These are phyloP conservation scores for Brachionus plicatilis DNA, from an alignment of 1,140 invertebrate genomes.

Conservation along the genomic window DNA sequence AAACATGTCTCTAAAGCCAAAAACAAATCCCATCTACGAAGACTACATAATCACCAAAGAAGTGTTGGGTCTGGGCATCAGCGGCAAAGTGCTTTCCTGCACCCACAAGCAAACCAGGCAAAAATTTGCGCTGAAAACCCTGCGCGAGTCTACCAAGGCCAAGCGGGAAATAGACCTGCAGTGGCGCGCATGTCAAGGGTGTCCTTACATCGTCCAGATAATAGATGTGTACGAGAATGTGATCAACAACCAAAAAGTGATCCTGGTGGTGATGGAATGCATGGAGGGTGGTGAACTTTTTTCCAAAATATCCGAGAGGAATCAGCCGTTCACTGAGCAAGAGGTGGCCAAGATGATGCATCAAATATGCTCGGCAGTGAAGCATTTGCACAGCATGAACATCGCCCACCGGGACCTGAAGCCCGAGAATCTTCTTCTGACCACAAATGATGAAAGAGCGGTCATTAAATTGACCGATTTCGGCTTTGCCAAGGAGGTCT, in stretches of 20 bases:
- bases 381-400: slow-evolving; percentile 85
- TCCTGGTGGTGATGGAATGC: slow-evolving; percentile 48
- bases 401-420: slow-evolving; percentile 65
- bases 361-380: slow-evolving; percentile 91
- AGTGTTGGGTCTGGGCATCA: slow-evolving; percentile 92
- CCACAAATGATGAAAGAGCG: slow-evolving; percentile 59
- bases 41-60: slow-evolving; percentile 89
- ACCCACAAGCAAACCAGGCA: slow-evolving; percentile 64
- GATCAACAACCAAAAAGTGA: not conserved
- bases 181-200: slow-evolving; percentile 16
- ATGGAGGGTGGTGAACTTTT: slow-evolving; percentile 96
- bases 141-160: slow-evolving; percentile 30
- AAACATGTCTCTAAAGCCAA: slow-evolving; percentile 16
- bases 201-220: slow-evolving; percentile 41
- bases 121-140: slow-evolving; percentile 75
- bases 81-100: slow-evolving; percentile 74
- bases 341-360: slow-evolving; percentile 87
- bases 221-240: slow-evolving; percentile 29
- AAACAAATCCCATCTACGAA: slow-evolving; percentile 73
- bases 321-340: slow-evolving; percentile 87
- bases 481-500: slow-evolving; percentile 94
- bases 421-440: slow-evolving; percentile 62
- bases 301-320: slow-evolving; percentile 86
- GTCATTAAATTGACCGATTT: slow-evolving; percentile 94
- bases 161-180: slow-evolving; percentile 33